Percentiles rank a stretch among this genome's conserved stretches.
These are phyloP conservation scores for Callimorpha dominula DNA, from an alignment of 2,888 invertebrate genomes.

Conservation along the genomic window DNA sequence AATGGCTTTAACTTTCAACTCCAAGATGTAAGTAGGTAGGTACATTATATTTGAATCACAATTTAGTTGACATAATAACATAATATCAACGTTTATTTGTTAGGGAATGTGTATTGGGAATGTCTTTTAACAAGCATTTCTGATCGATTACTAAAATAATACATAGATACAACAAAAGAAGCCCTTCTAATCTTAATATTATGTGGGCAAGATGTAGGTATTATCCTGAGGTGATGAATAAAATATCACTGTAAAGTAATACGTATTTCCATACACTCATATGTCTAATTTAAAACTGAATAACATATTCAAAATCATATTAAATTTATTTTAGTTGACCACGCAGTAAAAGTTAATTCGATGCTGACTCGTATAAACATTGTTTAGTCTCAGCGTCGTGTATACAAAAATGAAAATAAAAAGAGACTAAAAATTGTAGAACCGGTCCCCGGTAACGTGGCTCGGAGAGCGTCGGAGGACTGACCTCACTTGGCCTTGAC, in stretches of 20 bases:
- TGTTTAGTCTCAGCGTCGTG: conserved; percentile 85
- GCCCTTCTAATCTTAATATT: neutral
- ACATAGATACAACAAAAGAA: neutral
- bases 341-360: conserved; percentile 83
- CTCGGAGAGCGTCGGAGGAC: conserved; percentile 84
- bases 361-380: conserved; percentile 84
- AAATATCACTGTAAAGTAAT: neutral
- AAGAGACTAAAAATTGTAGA: conserved; percentile 85
- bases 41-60: neutral
- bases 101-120: neutral
- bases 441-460: conserved; percentile 84
- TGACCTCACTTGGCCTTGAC: conserved; percentile 87
- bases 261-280: conserved; percentile 8
- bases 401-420: conserved; percentile 87
- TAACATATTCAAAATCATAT: conserved; percentile 55
- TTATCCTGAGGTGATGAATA: neutral
- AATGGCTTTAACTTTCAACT: too few relatives aligned
- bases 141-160: neutral
- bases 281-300: conserved; percentile 42
- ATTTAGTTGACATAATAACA: neutral
- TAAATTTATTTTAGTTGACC: conserved; percentile 68
- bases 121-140: neutral
- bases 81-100: neutral
- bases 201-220: neutral
- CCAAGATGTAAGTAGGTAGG: neutral